These are phyloP conservation scores for Cacoxenus indagator DNA, from an alignment of 2,888 invertebrate genomes.

Conservation along the genomic window DNA sequence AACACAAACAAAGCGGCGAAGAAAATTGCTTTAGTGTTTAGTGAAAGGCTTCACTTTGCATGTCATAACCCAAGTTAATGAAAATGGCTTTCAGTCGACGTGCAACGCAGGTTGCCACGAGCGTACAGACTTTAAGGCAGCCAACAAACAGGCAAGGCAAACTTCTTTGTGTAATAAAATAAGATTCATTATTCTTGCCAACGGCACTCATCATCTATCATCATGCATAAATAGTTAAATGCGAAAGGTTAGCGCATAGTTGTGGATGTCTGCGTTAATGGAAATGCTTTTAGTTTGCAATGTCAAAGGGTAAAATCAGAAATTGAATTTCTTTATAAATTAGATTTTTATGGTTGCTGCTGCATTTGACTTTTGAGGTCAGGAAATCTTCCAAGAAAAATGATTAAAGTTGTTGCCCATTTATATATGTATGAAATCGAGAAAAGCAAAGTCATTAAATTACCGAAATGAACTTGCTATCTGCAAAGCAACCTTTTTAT, in stretches of 20 bases:
- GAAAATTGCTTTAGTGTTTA: constrained; percentile 9
- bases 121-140: no score
- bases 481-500: no score
- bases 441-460: no score
- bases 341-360: no score
- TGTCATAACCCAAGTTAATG: neutral
- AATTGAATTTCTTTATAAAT: no score
- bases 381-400: no score
- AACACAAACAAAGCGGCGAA: neutral
- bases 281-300: neutral
- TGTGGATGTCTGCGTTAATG: neutral
- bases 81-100: neutral
- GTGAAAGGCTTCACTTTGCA: constrained; percentile 2
- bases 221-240: constrained; percentile 10
- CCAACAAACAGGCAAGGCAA: no score
- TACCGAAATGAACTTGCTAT: no score
- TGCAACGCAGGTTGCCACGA: neutral
- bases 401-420: no score
- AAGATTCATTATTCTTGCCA: neutral
- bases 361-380: no score
- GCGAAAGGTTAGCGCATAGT: neutral
- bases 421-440: no score
- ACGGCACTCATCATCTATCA: constrained; percentile 9
- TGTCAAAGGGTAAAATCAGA: no score
- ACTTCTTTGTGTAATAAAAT: neutral